A percentile compares a stretch with the other conserved stretches of the same genome.
These are phyloP conservation scores for Machaerirhynchus nigripectus DNA, from an alignment of 2,113 vertebrate genomes.

Conservation along the genomic window DNA sequence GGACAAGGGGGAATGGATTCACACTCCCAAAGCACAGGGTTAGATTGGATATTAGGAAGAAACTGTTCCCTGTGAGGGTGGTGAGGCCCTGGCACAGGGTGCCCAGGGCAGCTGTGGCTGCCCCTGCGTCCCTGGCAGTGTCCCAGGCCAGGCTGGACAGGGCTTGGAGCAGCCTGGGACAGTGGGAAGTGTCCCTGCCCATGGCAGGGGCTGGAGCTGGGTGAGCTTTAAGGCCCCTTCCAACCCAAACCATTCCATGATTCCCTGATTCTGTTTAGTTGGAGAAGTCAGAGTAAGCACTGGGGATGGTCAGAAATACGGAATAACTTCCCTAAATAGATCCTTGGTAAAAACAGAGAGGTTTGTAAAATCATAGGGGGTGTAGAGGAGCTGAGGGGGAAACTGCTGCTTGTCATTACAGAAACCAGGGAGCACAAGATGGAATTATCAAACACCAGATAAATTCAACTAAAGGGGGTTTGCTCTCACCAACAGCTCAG, in stretches of 20 bases:
- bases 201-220: background rate
- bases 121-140: background rate
- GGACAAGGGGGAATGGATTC: background rate
- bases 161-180: background rate
- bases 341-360: background rate
- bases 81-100: background rate
- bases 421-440: background rate
- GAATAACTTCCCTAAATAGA: background rate
- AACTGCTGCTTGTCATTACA: background rate
- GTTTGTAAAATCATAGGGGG: background rate
- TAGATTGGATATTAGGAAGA: accelerated
- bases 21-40: background rate
- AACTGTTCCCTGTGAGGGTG: accelerated
- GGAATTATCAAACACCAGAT: background rate
- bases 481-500: background rate
- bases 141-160: accelerated
- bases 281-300: background rate
- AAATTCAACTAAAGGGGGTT: background rate
- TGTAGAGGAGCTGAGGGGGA: background rate
- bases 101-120: background rate
- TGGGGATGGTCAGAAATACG: background rate
- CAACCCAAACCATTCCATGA: background rate
- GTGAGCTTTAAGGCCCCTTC: background rate
- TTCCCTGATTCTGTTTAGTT: background rate
- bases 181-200: background rate